Percentiles rank a stretch among this genome's conserved stretches.
Conservation (phyloP, 2,888 invertebrate species). For the Oegoconia quadripuncta region DNA sequence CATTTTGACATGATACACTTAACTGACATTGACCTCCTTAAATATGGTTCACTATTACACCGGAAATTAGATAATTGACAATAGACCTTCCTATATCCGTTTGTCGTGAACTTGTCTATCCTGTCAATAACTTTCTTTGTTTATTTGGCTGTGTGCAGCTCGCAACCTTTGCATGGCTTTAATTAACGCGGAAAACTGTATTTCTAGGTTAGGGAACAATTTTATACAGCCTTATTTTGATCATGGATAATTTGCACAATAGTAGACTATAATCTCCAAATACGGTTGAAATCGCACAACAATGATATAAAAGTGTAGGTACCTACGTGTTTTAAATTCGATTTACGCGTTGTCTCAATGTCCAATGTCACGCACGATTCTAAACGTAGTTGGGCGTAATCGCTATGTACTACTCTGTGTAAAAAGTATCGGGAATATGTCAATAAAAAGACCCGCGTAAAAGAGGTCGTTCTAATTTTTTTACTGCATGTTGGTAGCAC, state of each 20-base stretch:
- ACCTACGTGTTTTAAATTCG: conserved; percentile 42
- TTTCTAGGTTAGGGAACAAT: conserved; percentile 13
- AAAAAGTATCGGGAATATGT: no score
- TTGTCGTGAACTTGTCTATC: conserved; percentile 40
- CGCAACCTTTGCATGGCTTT: conserved; percentile 26
- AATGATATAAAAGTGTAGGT: conserved; percentile 24
- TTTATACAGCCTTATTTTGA: conserved; percentile 22
- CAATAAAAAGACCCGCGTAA: no score
- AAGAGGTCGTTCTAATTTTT: no score
- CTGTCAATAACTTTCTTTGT: conserved; percentile 61
- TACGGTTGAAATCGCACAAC: conserved; percentile 23
- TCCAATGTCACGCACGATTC: conserved; percentile 65
- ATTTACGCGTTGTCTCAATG: conserved; percentile 51
- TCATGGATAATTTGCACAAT: conserved; percentile 23
- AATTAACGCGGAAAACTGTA: conserved; percentile 25
- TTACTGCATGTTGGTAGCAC: no score
- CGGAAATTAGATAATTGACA: conserved; percentile 46
- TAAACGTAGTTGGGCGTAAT: conserved; percentile 41
- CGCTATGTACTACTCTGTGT: no score
- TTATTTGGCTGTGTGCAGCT: conserved; percentile 8
- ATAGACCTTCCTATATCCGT: conserved; percentile 60
- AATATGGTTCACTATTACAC: conserved; percentile 31
- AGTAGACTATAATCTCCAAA: conserved; percentile 24
- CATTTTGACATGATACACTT: conserved; percentile 20
- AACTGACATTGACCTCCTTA: conserved; percentile 48